These are phyloP conservation scores for Takifugu rubripes DNA, from an alignment of 2,797 vertebrate species.

Conservation along the genomic window DNA sequence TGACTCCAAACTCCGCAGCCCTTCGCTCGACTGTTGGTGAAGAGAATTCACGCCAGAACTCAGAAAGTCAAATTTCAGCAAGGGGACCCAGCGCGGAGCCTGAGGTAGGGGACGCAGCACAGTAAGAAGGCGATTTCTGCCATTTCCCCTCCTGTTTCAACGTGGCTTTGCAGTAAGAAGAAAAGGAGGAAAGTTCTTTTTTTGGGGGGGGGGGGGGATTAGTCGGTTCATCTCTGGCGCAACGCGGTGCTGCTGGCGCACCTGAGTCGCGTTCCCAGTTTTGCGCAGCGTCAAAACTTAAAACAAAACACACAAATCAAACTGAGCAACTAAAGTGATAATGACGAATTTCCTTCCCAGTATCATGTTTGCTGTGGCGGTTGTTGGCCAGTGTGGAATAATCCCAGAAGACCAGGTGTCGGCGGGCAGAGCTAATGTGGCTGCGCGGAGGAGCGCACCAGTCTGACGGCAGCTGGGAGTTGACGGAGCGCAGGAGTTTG, in stretches of 20 bases:
- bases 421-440: slow-evolving; percentile 41
- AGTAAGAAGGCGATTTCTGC: background rate
- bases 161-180: background rate
- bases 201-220: slow-evolving; percentile 43
- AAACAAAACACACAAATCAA: background rate
- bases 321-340: background rate
- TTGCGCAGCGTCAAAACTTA: slow-evolving; percentile 30
- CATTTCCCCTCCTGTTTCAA: background rate
- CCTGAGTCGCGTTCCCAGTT: slow-evolving; percentile 29
- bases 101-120: background rate
- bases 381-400: slow-evolving; percentile 36
- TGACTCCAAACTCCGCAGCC: slow-evolving; percentile 40
- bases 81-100: slow-evolving; percentile 21
- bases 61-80: slow-evolving; percentile 64
- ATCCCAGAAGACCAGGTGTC: slow-evolving; percentile 45
- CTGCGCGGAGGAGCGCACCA: slow-evolving; percentile 44
- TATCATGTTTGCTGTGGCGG: slow-evolving; percentile 28
- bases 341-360: background rate
- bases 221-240: slow-evolving; percentile 42
- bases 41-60: slow-evolving; percentile 56
- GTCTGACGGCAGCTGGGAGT: slow-evolving; percentile 67
- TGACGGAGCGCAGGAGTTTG: slow-evolving; percentile 61
- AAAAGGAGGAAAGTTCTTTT: slow-evolving; percentile 31
- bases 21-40: slow-evolving; percentile 45
- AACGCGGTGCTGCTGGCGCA: slow-evolving; percentile 33